A percentile compares a stretch with the other conserved stretches of the same genome.
Evolutionary conservation across 2,113 vertebrate genomes (phyloP).

Genomic region (Collichthys lucidus): DNA sequence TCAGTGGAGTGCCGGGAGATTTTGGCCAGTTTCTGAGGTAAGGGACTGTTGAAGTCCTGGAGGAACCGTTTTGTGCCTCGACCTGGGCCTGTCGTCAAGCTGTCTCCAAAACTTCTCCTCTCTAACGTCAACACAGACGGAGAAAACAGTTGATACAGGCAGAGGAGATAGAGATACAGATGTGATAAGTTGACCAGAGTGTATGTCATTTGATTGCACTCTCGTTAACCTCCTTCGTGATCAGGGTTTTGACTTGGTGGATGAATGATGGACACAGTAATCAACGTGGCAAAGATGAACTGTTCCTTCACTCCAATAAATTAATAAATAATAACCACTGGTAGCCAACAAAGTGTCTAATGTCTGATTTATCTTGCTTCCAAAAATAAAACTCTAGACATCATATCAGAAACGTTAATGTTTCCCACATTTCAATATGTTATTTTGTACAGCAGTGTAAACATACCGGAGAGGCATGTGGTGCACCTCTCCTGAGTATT

Average conservation of each 20-base stretch:
- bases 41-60: slow-evolving; percentile 86
- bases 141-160: slow-evolving; percentile 5
- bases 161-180: neutral
- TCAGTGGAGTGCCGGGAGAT: slow-evolving; percentile 86
- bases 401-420: neutral
- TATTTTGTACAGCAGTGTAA: slow-evolving; percentile 9
- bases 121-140: slow-evolving; percentile 78
- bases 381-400: neutral
- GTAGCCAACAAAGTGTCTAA: neutral
- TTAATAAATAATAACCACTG: neutral
- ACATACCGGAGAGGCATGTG: neutral
- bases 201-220: neutral
- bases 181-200: neutral
- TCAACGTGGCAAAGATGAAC: neutral
- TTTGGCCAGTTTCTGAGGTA: slow-evolving; percentile 88
- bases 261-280: too few species aligned
- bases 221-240: too few species aligned
- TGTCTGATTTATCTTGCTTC: slow-evolving; percentile 5
- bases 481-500: neutral
- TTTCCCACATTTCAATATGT: slow-evolving; percentile 1
- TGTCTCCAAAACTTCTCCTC: slow-evolving; percentile 86
- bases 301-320: neutral
- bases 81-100: slow-evolving; percentile 83
- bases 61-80: slow-evolving; percentile 87
- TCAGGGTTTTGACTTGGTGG: too few species aligned